A percentile compares a stretch with the other conserved stretches of the same genome.
Conservation (phyloP, 2,113 vertebrate species). For the Cnemophilus loriae region DNA sequence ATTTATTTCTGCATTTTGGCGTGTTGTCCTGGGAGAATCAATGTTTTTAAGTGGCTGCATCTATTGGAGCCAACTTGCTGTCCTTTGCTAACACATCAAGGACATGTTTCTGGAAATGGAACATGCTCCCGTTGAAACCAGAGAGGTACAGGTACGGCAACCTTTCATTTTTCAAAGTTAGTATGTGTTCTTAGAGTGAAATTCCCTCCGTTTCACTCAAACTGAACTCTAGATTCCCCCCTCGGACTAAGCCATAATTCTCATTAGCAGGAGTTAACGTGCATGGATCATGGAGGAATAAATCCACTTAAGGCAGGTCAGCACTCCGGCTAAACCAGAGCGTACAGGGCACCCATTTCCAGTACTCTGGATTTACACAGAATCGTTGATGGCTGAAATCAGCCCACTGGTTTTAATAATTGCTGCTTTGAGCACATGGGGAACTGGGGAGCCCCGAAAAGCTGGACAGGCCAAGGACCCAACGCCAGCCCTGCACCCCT, state of each 20-base stretch:
- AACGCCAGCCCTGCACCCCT: rapidly evolving
- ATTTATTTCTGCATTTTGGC: conserved; percentile 65
- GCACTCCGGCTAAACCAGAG: neutral
- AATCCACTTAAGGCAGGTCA: conserved; percentile 13
- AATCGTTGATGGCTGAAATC: rapidly evolving
- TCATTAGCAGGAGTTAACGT: neutral
- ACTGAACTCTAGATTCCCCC: neutral
- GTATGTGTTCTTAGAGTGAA: neutral
- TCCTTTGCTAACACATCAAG: conserved; percentile 58
- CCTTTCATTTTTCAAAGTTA: neutral
- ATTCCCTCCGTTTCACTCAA: conserved; percentile 12
- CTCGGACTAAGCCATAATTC: neutral
- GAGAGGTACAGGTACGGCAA: neutral
- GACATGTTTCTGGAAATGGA: conserved; percentile 37
- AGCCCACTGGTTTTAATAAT: neutral
- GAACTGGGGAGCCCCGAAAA: neutral
- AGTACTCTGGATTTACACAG: neutral
- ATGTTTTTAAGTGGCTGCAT: conserved; percentile 65
- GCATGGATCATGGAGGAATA: neutral
- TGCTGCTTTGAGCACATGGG: neutral
- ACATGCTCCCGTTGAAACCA: neutral
- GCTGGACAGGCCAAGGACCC: neutral
- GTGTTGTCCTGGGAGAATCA: conserved; percentile 45
- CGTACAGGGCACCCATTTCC: neutral
- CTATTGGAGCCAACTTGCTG: conserved; percentile 58